Conservation (phyloP, 2,113 vertebrate species). For the Paralichthys olivaceus region DNA sequence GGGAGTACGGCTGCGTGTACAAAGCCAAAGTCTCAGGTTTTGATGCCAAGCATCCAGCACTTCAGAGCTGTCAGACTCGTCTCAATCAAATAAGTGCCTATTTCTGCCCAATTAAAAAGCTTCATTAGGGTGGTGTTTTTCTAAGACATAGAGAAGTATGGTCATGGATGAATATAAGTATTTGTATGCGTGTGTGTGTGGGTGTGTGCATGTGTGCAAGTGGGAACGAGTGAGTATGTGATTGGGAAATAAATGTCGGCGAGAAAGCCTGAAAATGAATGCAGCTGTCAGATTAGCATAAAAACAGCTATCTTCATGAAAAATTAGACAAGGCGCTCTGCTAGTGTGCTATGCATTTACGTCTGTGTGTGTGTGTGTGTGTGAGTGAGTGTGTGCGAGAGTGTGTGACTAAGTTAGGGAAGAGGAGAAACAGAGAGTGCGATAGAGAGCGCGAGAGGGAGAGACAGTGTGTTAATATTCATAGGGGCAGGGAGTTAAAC, state of each 20-base stretch:
- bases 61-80: slow-evolving; percentile 28
- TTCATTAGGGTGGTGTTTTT: slow-evolving; percentile 26
- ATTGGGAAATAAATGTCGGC: slow-evolving; percentile 62
- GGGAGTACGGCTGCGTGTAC: neutral
- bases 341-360: slow-evolving; percentile 49
- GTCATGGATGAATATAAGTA: neutral
- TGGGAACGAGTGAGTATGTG: slow-evolving; percentile 31
- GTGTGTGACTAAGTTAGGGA: slow-evolving; percentile 16
- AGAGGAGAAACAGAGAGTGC: slow-evolving; percentile 22
- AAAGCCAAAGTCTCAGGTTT: slow-evolving; percentile 12
- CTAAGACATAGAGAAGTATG: slow-evolving; percentile 6
- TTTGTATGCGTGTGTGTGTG: neutral
- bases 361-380: slow-evolving; percentile 30
- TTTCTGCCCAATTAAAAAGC: slow-evolving; percentile 49
- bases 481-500: slow-evolving; percentile 69
- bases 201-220: slow-evolving; percentile 5
- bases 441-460: slow-evolving; percentile 23
- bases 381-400: slow-evolving; percentile 7
- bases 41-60: neutral
- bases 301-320: slow-evolving; percentile 70
- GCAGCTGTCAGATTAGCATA: slow-evolving; percentile 76
- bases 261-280: slow-evolving; percentile 67
- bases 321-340: slow-evolving; percentile 61
- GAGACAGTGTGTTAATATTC: slow-evolving; percentile 73
- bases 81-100: slow-evolving; percentile 37